These are phyloP conservation scores for Chlorodrepanis virens DNA, from an alignment of 2,113 vertebrate species.

Conservation along the genomic window DNA sequence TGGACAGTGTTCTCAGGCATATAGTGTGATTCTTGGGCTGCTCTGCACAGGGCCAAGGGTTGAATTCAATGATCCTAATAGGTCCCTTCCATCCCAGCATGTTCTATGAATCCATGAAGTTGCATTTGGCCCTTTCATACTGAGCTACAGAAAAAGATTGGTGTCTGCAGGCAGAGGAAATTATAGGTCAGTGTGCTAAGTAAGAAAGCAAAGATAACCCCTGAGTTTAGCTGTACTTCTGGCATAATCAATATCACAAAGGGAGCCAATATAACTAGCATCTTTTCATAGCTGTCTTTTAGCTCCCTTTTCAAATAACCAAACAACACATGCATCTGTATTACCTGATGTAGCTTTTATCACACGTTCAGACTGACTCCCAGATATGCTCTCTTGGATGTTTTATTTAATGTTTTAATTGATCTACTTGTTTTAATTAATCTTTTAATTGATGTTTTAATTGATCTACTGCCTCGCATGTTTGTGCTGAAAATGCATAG, in stretches of 20 bases:
- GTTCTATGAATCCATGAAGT: neutral
- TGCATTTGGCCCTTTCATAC: neutral
- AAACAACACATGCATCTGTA: neutral
- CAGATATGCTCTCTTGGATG: neutral
- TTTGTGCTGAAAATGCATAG: neutral
- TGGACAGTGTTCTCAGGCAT: neutral
- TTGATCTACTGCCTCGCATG: neutral
- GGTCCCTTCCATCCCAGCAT: neutral
- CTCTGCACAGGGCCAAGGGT: neutral
- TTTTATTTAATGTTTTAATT: neutral
- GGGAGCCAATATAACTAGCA: neutral
- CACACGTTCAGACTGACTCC: neutral
- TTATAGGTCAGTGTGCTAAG: neutral
- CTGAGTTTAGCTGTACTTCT: neutral
- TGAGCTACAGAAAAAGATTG: neutral
- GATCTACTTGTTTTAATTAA: too few relatives aligned
- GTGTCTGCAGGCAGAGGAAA: neutral
- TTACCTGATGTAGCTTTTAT: neutral
- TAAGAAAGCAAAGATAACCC: neutral
- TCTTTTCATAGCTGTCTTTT: neutral
- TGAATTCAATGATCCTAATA: fast-evolving
- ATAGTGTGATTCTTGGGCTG: too few relatives aligned
- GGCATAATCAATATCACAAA: neutral
- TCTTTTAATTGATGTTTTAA: neutral
- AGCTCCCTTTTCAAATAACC: neutral